Evolutionary conservation across 2,797 vertebrate species (phyloP).

Genomic region (Oreochromis mossambicus): DNA sequence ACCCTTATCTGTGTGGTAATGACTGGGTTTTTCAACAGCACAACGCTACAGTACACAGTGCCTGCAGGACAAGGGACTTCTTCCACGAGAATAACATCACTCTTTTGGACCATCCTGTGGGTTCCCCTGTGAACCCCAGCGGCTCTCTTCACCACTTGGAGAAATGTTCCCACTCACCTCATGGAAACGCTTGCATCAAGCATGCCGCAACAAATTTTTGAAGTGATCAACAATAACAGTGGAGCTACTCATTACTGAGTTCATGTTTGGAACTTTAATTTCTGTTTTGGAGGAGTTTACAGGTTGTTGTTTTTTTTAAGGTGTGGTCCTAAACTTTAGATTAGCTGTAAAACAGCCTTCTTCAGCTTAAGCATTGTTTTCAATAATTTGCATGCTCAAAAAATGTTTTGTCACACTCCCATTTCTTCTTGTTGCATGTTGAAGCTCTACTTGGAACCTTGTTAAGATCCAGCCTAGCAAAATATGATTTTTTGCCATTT

Average conservation of each 20-base stretch:
- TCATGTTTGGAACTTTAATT: neutral
- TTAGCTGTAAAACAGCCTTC: too few relatives aligned
- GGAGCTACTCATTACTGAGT: neutral
- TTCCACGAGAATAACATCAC: too few relatives aligned
- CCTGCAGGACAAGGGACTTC: too few relatives aligned
- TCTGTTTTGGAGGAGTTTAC: too few relatives aligned
- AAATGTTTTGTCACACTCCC: neutral
- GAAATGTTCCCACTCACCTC: neutral
- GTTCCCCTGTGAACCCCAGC: rapidly evolving
- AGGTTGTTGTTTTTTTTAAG: too few relatives aligned
- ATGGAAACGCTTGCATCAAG: neutral
- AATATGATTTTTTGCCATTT: neutral
- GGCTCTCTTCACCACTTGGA: rapidly evolving
- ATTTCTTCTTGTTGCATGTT: neutral
- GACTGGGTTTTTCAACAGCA: neutral
- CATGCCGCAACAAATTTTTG: neutral
- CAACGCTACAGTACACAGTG: too few relatives aligned
- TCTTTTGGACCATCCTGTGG: too few relatives aligned
- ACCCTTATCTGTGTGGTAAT: neutral
- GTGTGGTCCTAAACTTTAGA: too few relatives aligned
- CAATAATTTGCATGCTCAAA: neutral
- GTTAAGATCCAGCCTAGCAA: neutral
- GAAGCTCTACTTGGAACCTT: neutral
- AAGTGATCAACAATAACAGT: neutral
- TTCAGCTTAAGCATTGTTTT: neutral